These are phyloP conservation scores for Gobius niger DNA, from an alignment of 2,113 vertebrate species.

Conservation along the genomic window DNA sequence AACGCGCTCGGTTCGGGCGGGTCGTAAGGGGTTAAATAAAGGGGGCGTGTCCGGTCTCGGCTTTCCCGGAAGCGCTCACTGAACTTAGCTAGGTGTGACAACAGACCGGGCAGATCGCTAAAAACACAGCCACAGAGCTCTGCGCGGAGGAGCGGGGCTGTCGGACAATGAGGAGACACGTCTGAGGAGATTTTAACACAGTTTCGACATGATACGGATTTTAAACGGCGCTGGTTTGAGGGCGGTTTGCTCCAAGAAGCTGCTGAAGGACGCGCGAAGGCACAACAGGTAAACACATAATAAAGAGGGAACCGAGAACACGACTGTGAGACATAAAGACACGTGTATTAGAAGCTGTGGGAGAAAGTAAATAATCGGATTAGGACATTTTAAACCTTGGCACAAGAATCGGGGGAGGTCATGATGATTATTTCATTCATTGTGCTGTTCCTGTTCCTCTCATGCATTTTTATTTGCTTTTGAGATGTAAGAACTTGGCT, in stretches of 20 bases:
- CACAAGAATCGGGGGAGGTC: background rate
- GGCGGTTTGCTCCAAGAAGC: slow-evolving; percentile 22
- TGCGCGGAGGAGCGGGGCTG: background rate
- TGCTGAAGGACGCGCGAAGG: slow-evolving; percentile 42
- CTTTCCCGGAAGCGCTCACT: too few species aligned
- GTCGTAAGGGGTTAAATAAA: too few species aligned
- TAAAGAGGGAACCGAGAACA: background rate
- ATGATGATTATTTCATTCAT: background rate
- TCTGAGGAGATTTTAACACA: background rate
- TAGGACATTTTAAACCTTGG: background rate
- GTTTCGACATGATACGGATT: slow-evolving; percentile 58
- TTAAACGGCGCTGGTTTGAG: slow-evolving; percentile 29
- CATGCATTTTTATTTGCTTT: too few species aligned
- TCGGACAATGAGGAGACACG: slow-evolving; percentile 3
- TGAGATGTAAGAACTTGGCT: background rate
- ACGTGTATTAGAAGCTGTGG: background rate
- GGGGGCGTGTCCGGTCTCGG: too few species aligned
- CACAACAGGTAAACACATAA: slow-evolving; percentile 62
- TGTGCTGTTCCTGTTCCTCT: background rate
- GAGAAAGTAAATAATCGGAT: background rate
- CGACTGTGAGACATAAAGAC: background rate
- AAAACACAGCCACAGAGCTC: background rate
- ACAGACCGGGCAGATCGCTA: too few species aligned
- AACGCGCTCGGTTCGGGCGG: too few species aligned
- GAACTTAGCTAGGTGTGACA: too few species aligned